Evolutionary conservation across 2,113 vertebrate species (phyloP).

Genomic region (Athene cunicularia): DNA sequence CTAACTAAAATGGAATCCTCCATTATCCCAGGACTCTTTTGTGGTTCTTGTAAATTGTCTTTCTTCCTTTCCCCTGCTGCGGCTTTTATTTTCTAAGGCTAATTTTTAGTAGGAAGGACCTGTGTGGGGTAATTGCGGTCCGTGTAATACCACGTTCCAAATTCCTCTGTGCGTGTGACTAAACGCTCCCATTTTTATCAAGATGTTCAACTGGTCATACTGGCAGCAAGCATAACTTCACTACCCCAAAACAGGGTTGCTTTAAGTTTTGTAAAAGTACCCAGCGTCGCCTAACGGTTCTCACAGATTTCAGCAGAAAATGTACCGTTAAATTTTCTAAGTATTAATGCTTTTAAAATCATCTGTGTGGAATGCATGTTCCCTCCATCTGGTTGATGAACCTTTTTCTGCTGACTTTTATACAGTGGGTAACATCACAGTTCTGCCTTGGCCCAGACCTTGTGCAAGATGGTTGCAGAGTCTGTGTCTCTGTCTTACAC

Average conservation of each 20-base stretch:
- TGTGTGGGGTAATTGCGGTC: background rate
- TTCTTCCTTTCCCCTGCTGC: background rate
- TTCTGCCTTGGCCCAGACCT: background rate
- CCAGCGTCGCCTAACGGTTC: background rate
- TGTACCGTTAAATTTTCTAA: background rate
- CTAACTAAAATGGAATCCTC: background rate
- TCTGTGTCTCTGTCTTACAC: accelerated
- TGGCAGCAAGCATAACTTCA: background rate
- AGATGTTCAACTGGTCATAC: background rate
- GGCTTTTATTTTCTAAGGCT: background rate
- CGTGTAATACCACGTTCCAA: background rate
- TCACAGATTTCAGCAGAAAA: background rate
- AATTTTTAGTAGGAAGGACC: background rate
- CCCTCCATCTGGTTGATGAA: background rate
- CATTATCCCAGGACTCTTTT: background rate
- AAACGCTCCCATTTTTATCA: background rate
- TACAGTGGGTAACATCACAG: background rate
- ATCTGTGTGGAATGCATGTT: background rate
- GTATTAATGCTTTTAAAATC: background rate
- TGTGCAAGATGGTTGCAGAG: background rate
- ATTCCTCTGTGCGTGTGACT: background rate
- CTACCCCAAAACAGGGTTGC: background rate
- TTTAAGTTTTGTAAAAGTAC: background rate
- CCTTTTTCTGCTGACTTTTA: background rate
- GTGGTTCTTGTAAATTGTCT: background rate